Percentiles rank a stretch among this genome's conserved stretches.
Conservation (phyloP, 1,140 invertebrate species). For the Eufriesea mexicana region DNA sequence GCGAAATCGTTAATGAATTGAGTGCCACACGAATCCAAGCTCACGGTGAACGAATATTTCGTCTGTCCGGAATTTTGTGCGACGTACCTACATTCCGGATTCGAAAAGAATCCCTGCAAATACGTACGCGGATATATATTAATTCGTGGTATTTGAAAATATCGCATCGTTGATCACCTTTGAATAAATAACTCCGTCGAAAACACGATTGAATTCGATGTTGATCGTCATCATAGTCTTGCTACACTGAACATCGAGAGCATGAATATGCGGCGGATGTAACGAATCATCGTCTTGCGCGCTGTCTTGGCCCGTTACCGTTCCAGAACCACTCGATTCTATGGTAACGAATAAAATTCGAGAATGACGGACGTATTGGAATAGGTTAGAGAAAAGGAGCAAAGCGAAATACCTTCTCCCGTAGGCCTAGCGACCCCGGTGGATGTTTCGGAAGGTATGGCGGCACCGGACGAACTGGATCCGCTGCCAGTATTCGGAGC, state of each 20-base stretch:
- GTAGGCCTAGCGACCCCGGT: background rate
- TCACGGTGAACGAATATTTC: constrained; percentile 89
- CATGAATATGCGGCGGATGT: constrained; percentile 89
- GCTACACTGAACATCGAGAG: constrained; percentile 89
- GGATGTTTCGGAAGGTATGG: background rate
- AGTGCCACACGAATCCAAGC: constrained; percentile 90
- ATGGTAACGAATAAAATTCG: background rate
- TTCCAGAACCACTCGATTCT: background rate
- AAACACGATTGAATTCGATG: constrained; percentile 89
- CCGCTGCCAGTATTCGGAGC: background rate
- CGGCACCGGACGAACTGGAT: background rate
- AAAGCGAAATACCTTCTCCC: background rate
- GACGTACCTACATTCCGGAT: constrained; percentile 89
- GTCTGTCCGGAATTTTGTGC: constrained; percentile 86
- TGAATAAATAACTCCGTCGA: constrained; percentile 91
- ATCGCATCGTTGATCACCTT: constrained; percentile 82
- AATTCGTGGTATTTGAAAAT: background rate
- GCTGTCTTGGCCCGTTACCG: background rate
- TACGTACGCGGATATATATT: background rate
- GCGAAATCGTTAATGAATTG: constrained; percentile 91
- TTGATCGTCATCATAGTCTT: constrained; percentile 93
- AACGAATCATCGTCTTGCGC: constrained; percentile 81
- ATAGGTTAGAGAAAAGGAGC: background rate
- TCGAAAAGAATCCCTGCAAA: constrained; percentile 86
- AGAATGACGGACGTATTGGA: background rate